Evolutionary conservation across 92 coral and sea anemone species (phyloP).

Genomic region (Bergia puertoricense): DNA sequence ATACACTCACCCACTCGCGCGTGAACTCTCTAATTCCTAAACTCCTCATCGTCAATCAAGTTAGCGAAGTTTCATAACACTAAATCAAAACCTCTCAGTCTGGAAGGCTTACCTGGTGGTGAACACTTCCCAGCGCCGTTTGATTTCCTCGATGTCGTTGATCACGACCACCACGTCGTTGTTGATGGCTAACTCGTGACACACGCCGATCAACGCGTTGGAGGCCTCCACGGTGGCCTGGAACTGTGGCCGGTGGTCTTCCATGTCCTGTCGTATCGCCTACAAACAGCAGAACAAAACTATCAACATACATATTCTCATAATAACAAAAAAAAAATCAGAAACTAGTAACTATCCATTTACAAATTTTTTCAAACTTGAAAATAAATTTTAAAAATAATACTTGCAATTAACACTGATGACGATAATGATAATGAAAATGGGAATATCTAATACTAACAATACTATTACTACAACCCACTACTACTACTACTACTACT

Average conservation of each 20-base stretch:
- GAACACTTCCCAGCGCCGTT: slow-evolving; percentile 82
- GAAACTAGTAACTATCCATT: too few relatives aligned
- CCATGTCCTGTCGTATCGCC: slow-evolving; percentile 74
- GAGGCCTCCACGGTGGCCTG: slow-evolving; percentile 69
- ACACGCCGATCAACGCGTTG: slow-evolving; percentile 72
- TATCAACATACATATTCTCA: neutral
- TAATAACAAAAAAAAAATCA: too few relatives aligned
- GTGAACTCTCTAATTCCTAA: too few relatives aligned
- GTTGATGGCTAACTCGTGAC: slow-evolving; percentile 83
- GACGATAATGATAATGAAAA: neutral
- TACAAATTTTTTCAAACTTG: too few relatives aligned
- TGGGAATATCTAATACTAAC: neutral
- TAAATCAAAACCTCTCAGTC: neutral
- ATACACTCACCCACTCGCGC: neutral
- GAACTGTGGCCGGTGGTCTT: slow-evolving; percentile 76
- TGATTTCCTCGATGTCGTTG: slow-evolving; percentile 76
- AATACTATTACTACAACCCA: too few relatives aligned
- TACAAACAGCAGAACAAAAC: slow-evolving; percentile 12
- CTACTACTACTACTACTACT: too few relatives aligned
- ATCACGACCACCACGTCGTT: slow-evolving; percentile 79
- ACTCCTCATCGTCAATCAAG: neutral
- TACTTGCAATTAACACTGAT: neutral
- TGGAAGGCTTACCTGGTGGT: slow-evolving; percentile 42
- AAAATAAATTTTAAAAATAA: neutral
- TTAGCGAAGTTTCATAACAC: neutral